Conservation (phyloP, 2,113 vertebrate species). For the Nanorana parkeri region DNA sequence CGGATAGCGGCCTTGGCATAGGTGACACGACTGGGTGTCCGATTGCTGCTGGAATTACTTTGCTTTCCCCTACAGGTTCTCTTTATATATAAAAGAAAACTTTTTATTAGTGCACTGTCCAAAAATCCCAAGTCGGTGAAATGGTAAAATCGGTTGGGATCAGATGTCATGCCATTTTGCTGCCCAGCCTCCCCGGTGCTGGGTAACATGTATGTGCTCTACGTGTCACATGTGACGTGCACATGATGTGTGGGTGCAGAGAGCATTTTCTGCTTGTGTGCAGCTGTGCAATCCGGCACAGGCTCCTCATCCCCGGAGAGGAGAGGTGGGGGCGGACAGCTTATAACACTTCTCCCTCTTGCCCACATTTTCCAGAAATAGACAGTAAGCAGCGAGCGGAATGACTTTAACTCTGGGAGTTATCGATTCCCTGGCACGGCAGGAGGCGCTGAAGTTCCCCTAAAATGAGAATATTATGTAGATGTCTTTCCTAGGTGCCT, state of each 20-base stretch:
- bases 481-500: not conserved
- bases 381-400: conserved; percentile 10
- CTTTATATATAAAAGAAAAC: too few species aligned
- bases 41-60: too few species aligned
- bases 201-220: not conserved
- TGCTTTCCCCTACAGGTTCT: too few species aligned
- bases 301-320: not conserved
- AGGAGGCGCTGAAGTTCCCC: not conserved
- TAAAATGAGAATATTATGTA: not conserved
- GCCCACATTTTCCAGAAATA: conserved; percentile 39
- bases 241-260: not conserved
- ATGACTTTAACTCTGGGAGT: not conserved
- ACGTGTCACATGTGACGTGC: not conserved
- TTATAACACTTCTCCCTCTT: conserved; percentile 20
- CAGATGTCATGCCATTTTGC: not conserved
- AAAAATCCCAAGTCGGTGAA: too few species aligned
- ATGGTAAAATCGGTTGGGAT: not conserved
- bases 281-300: not conserved
- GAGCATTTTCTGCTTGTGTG: not conserved
- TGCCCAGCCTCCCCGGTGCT: not conserved
- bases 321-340: conserved; percentile 20
- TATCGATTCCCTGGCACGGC: conserved; percentile 3
- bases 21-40: too few species aligned
- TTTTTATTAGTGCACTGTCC: too few species aligned
- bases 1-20: not conserved